phyloP scores from a whole-genome alignment of 2,113 vertebrate genomes.

The Cichladusa arquata region DNA sequence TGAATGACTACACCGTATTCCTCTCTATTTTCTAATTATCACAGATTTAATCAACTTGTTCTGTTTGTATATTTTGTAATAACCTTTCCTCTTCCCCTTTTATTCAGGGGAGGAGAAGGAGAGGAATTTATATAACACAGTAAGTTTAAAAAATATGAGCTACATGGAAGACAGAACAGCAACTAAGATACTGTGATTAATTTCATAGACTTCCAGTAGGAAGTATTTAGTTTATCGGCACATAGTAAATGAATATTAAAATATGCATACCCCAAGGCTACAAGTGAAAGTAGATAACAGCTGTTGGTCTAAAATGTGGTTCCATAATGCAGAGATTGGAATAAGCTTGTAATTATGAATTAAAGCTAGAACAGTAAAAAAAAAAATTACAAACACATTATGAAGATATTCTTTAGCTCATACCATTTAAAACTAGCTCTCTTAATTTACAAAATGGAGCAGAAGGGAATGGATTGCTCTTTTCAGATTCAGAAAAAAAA shows the following conservation, averaged over 20 bases:
- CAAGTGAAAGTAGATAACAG: constrained; percentile 76
- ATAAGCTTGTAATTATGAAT: constrained; percentile 83
- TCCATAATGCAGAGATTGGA: constrained; percentile 76
- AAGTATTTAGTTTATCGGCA: constrained; percentile 80
- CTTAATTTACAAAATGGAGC: constrained; percentile 8
- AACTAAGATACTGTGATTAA: constrained; percentile 81
- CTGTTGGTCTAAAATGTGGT: constrained; percentile 80
- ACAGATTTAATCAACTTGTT: constrained; percentile 35
- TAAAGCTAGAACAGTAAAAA: constrained; percentile 68
- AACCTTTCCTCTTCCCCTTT: constrained; percentile 31
- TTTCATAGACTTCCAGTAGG: constrained; percentile 79
- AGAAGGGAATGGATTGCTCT: background rate
- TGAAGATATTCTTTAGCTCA: constrained; percentile 46
- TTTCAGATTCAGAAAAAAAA: background rate
- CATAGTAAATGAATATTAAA: constrained; percentile 83
- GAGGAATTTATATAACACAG: background rate
- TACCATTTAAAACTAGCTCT: constrained; percentile 55
- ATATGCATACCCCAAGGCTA: constrained; percentile 78
- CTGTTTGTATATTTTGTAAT: constrained; percentile 37
- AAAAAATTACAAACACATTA: constrained; percentile 49
- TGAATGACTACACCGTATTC: constrained; percentile 23
- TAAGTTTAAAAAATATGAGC: constrained; percentile 60
- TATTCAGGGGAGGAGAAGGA: constrained; percentile 9
- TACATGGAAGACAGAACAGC: constrained; percentile 77
- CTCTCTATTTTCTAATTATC: constrained; percentile 45